Base-by-base conservation (phyloP, 1,140 invertebrate genomes). In the Homalodisca vitripennis region DNA sequence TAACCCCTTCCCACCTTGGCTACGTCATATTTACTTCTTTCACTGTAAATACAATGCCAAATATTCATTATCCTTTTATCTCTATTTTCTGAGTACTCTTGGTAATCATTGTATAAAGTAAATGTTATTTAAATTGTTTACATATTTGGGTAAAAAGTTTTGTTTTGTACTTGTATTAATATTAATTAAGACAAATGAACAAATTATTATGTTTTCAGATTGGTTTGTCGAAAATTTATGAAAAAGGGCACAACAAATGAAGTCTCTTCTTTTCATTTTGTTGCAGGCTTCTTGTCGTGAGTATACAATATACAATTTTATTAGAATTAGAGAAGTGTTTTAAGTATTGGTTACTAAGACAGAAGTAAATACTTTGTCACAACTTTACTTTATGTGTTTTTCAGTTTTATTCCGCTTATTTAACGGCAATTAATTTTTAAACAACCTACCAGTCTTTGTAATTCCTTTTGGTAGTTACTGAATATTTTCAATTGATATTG, bases 201-300 rank as follows among this genome's bases (percentile, higher is more conserved):
- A n/a, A n/a, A n/a, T 41, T 41, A 17, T 41, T 41, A 41, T 41
- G 34, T 68, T 85, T 84, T 75, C 77, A 91, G 89, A 47, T 78
- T 89, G 46, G 86, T 89, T 20, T 90, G 88, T 74, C 83, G 80
- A 71, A 87, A 88, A 78, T 88, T 87, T 79, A 81, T 88, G 10
- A 78, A 79, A 72, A 89, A 88, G 78, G 82, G 83, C 67, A 85
- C 85, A 26, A 89, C 88, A 3, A 87, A 85, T 13, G 88, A 92
- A 75, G 81, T 86, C 10, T 91, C 90, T 2, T 83, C 85, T 0
- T 81, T 92, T 70, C 88, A 90, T 62, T 93, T 93, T 80, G 79
- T 91, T 66, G 88, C 87, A 74, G 90, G 90, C 72, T 87, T 89
- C 76, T 80, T 91, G 76, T 91, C 89, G 88, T 90, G 83, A 85